Percentiles rank a stretch among this genome's conserved stretches.
Evolutionary conservation across 2,888 invertebrate genomes (phyloP).

Genomic region (Eurytoma adleriae): DNA sequence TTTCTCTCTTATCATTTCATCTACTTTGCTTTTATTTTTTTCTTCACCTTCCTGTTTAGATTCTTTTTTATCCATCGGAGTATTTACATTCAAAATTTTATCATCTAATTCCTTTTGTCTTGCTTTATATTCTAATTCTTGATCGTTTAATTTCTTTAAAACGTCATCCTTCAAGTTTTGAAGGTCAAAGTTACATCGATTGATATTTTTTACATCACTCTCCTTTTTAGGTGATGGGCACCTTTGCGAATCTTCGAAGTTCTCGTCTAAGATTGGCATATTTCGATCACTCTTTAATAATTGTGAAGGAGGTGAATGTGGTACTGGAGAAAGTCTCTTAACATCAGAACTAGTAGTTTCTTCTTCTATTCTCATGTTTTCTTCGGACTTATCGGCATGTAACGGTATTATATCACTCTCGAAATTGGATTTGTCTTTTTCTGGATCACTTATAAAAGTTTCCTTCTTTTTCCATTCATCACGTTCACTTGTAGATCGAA

Average conservation of each 20-base stretch:
- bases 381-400: background rate
- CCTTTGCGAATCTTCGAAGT: background rate
- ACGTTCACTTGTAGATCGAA: background rate
- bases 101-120: no score
- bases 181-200: constrained; percentile 48
- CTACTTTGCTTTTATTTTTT: no score
- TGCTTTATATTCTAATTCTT: background rate
- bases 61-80: no score
- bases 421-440: background rate
- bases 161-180: constrained; percentile 52
- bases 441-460: background rate
- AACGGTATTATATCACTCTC: background rate
- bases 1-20: no score
- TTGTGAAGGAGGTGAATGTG: constrained; percentile 2
- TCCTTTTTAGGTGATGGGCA: background rate
- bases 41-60: no score
- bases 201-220: constrained; percentile 15
- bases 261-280: constrained; percentile 10
- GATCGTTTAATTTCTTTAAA: constrained; percentile 38
- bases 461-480: constrained; percentile 9
- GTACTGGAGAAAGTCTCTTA: constrained; percentile 15
- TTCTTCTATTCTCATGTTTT: background rate
- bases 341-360: constrained; percentile 11
- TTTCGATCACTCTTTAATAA: constrained; percentile 14
- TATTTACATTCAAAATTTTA: no score